Conservation (phyloP, 2,888 invertebrate genomes). For the Lutraria lutraria region DNA sequence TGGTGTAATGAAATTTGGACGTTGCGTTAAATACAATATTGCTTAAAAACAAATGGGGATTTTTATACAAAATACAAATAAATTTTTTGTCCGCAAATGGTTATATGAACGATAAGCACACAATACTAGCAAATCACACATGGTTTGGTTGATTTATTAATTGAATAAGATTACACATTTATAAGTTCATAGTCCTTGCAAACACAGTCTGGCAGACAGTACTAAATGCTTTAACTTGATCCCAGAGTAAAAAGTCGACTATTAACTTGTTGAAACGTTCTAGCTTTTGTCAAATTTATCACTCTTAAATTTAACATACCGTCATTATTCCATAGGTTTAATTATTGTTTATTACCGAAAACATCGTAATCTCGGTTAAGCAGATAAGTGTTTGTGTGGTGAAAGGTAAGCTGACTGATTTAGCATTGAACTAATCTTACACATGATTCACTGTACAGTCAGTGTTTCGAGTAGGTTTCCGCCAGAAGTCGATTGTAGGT, state of each 20-base stretch:
- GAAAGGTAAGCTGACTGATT: background rate
- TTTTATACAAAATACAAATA: too few relatives aligned
- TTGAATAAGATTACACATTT: background rate
- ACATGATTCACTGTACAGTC: background rate
- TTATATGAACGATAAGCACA: too few relatives aligned
- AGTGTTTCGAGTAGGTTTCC: background rate
- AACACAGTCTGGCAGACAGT: background rate
- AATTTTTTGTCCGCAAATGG: too few relatives aligned
- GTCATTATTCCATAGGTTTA: background rate
- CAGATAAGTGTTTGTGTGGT: background rate
- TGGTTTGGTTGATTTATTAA: background rate
- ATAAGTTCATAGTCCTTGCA: background rate
- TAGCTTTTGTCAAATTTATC: slow-evolving; percentile 2
- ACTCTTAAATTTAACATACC: background rate
- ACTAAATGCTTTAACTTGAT: background rate
- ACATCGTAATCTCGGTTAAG: slow-evolving; percentile 14
- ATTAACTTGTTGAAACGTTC: slow-evolving; percentile 15
- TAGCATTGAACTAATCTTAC: background rate
- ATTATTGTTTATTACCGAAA: slow-evolving; percentile 2
- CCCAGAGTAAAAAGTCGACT: background rate
- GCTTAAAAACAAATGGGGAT: too few relatives aligned
- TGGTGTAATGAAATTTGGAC: too few relatives aligned
- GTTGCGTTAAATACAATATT: too few relatives aligned
- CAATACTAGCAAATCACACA: too few relatives aligned
- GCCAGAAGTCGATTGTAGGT: background rate